Conservation (phyloP, 2,113 vertebrate genomes). For the Paradoxurus hermaphroditus region DNA sequence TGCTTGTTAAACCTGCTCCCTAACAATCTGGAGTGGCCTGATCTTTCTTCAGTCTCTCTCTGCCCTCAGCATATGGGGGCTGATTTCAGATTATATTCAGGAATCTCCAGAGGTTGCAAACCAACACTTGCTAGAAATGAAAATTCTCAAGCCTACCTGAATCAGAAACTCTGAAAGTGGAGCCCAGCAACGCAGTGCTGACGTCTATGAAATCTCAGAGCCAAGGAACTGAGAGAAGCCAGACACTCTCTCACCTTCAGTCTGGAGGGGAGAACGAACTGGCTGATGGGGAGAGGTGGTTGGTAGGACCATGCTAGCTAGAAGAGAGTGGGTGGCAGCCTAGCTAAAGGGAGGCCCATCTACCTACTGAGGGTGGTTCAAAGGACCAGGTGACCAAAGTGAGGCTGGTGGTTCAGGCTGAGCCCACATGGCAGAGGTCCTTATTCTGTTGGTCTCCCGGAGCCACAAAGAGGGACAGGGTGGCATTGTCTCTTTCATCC, state of each 20-base stretch:
- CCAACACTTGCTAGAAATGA: not conserved
- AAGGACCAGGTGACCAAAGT: not conserved
- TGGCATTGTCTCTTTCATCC: not conserved
- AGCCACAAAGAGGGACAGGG: not conserved
- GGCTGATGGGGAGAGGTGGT: too few relatives aligned
- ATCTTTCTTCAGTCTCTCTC: not conserved
- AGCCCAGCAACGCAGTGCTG: not conserved
- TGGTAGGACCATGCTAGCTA: not conserved
- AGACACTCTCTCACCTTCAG: not conserved
- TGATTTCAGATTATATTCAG: not conserved
- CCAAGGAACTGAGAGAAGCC: not conserved
- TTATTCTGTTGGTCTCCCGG: not conserved
- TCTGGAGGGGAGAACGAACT: not conserved
- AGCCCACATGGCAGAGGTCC: not conserved
- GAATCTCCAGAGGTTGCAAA: not conserved
- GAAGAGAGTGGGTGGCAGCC: not conserved
- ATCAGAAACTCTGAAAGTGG: not conserved
- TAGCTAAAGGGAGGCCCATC: not conserved
- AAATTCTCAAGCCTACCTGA: not conserved
- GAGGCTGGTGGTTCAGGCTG: not conserved
- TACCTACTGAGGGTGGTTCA: not conserved
- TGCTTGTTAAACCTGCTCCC: not conserved
- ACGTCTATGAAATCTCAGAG: not conserved
- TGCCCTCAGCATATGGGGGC: not conserved
- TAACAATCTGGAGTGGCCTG: not conserved